Conservation (phyloP, 2,888 invertebrate genomes). For the Tachystola acroxantha region DNA sequence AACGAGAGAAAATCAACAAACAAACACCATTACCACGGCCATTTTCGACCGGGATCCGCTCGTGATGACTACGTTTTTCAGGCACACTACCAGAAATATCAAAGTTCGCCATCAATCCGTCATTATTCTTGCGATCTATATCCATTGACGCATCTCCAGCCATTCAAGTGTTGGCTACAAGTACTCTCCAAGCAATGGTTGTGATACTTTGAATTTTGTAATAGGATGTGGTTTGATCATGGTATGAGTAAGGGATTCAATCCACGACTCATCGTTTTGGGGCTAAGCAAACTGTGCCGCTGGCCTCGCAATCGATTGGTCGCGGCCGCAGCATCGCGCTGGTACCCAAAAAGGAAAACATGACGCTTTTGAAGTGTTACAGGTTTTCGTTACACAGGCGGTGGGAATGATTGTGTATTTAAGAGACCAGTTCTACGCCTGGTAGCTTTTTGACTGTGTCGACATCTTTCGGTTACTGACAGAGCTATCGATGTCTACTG, state of each 20-base stretch:
- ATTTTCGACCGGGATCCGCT: conserved; percentile 67
- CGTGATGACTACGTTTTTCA: conserved; percentile 71
- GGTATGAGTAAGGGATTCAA: conserved; percentile 48
- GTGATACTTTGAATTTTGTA: not conserved
- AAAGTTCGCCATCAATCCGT: conserved; percentile 6
- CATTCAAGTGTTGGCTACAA: too few relatives aligned
- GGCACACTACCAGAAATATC: conserved; percentile 25
- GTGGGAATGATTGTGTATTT: conserved; percentile 4
- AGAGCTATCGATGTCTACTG: too few relatives aligned
- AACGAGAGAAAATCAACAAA: conserved; percentile 74
- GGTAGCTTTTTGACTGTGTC: too few relatives aligned
- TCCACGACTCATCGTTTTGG: conserved; percentile 69
- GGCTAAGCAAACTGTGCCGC: conserved; percentile 67
- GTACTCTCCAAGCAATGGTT: conserved; percentile 25
- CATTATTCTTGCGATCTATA: too few relatives aligned
- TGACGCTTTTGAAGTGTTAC: conserved; percentile 1
- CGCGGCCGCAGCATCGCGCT: conserved; percentile 27
- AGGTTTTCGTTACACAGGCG: conserved; percentile 1
- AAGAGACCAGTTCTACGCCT: too few relatives aligned
- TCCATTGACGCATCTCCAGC: too few relatives aligned
- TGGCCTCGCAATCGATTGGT: conserved; percentile 63
- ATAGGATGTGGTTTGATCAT: conserved; percentile 4
- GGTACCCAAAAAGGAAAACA: conserved; percentile 33
- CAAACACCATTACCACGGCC: conserved; percentile 74
- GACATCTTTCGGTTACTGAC: too few relatives aligned